Conservation (phyloP, 2,797 vertebrate genomes). For the Cryptoblepharus egeriae region DNA sequence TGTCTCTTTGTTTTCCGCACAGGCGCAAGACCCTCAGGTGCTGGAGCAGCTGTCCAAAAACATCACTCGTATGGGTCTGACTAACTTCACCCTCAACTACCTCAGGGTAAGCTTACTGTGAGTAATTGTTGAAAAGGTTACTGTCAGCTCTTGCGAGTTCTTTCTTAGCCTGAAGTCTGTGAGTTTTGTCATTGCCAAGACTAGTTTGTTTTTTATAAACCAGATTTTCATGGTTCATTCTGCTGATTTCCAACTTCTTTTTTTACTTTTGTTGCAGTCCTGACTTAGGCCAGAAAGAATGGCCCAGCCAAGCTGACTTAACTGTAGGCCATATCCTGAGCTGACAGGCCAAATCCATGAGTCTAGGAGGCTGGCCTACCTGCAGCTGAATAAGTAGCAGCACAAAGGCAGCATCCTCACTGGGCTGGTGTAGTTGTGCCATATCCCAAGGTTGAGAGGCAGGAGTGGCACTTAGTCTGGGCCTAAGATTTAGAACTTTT, state of each 20-base stretch:
- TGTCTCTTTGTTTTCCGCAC: constrained; percentile 55
- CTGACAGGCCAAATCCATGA: too few species aligned
- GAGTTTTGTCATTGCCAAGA: not conserved
- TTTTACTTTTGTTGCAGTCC: too few species aligned
- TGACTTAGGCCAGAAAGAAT: too few species aligned
- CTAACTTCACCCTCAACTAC: constrained; percentile 99
- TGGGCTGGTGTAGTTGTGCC: too few species aligned
- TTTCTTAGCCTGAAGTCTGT: not conserved
- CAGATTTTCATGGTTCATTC: not conserved
- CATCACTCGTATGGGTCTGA: constrained; percentile 99
- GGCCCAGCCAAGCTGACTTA: too few species aligned
- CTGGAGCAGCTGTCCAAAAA: constrained; percentile 99
- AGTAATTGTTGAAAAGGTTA: constrained; percentile 52
- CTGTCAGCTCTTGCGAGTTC: constrained; percentile 13
- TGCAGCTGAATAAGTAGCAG: too few species aligned
- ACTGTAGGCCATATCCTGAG: too few species aligned
- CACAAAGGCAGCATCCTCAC: too few species aligned
- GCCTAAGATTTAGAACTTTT: too few species aligned
- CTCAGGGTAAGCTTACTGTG: constrained; percentile 91
- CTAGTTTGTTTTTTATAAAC: not conserved
- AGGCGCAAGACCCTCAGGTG: constrained; percentile 99
- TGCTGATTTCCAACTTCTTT: not conserved
- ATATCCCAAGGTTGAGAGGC: too few species aligned
- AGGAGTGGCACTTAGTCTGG: too few species aligned
- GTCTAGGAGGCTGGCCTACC: too few species aligned